Evolutionary conservation across 1,140 invertebrate genomes (phyloP).

Genomic region (Teleopsis dalmanni): DNA sequence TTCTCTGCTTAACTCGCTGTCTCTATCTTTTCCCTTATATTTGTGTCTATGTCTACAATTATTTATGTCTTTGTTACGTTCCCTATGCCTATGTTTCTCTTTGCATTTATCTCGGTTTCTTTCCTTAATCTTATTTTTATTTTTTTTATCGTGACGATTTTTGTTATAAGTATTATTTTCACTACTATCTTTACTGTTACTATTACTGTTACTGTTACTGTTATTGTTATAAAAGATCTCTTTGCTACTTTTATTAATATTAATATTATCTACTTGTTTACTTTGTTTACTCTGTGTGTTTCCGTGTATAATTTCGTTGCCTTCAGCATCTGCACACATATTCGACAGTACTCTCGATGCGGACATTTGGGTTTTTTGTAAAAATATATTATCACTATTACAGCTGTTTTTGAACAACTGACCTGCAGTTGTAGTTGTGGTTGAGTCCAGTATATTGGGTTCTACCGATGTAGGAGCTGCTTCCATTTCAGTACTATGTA

Average conservation of each 20-base stretch:
- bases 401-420: slow-evolving; percentile 40
- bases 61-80: slow-evolving; percentile 22
- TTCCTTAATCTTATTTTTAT: not conserved
- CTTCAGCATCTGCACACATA: slow-evolving; percentile 15
- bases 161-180: too few species aligned
- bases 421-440: slow-evolving; percentile 36
- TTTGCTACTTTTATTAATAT: not conserved
- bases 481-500: slow-evolving; percentile 28
- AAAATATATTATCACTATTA: slow-evolving; percentile 34
- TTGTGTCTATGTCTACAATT: slow-evolving; percentile 12
- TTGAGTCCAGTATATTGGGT: slow-evolving; percentile 32
- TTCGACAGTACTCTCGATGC: slow-evolving; percentile 33
- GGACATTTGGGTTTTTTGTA: slow-evolving; percentile 39
- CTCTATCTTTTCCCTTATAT: not conserved
- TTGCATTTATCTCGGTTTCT: too few species aligned
- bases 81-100: slow-evolving; percentile 26
- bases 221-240: not conserved
- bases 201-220: slow-evolving; percentile 1
- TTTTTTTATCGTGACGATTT: not conserved
- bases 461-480: slow-evolving; percentile 35
- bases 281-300: too few species aligned
- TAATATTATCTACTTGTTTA: slow-evolving; percentile 6
- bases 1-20: too few species aligned
- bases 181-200: slow-evolving; percentile 17
- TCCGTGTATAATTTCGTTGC: not conserved